Conservation (phyloP, 2,797 vertebrate genomes). For the Dryobates pubescens region DNA sequence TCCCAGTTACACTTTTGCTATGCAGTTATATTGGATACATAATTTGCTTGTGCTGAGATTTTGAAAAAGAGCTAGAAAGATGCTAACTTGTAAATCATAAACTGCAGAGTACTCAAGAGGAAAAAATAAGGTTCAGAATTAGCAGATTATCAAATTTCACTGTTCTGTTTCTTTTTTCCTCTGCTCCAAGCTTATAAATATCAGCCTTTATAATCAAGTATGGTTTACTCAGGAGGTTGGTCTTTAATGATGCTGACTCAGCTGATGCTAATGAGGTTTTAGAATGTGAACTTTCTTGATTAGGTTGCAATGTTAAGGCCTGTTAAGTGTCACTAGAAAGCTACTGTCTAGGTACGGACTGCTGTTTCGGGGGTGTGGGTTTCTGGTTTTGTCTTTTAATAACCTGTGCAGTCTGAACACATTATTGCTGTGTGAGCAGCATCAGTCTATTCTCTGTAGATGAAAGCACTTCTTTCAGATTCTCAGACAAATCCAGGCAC, state of each 20-base stretch:
- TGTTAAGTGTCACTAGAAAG: background rate
- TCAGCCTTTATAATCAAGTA: constrained; percentile 58
- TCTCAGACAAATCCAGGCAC: background rate
- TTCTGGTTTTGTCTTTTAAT: background rate
- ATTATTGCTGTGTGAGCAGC: background rate
- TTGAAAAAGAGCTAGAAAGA: background rate
- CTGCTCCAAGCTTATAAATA: constrained; percentile 9
- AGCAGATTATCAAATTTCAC: constrained; percentile 19
- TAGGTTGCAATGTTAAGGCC: constrained; percentile 14
- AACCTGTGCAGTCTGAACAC: background rate
- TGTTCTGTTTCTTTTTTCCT: background rate
- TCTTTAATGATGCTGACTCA: constrained; percentile 68
- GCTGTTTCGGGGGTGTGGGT: background rate
- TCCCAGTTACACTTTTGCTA: background rate
- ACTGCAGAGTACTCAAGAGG: background rate
- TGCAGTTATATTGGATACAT: background rate
- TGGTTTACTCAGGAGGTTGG: constrained; percentile 25
- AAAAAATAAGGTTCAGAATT: constrained; percentile 24
- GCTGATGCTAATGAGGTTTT: constrained; percentile 52
- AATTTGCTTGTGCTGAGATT: background rate
- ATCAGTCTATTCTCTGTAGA: background rate
- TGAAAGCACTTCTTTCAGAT: background rate
- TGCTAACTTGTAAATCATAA: constrained; percentile 33
- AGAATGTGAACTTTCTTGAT: constrained; percentile 52
- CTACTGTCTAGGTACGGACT: background rate